A percentile compares a stretch with the other conserved stretches of the same genome.
Conservation (phyloP, 1,140 invertebrate genomes). For the Catajapyx aquilonaris region DNA sequence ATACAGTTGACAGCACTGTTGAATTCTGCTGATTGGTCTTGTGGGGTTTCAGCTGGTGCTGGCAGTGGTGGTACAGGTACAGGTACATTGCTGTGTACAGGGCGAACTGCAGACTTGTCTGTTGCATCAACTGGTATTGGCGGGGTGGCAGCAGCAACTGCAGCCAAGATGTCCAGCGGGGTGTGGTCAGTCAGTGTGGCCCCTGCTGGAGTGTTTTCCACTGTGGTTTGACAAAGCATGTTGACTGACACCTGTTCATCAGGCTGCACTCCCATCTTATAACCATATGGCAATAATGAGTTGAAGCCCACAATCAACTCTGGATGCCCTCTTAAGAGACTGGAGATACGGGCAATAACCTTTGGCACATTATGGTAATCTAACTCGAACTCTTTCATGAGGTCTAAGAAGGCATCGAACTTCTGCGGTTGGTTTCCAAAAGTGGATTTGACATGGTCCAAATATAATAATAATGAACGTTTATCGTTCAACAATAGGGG, state of each 20-base stretch:
- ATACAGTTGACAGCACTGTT: constrained; percentile 99
- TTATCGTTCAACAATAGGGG: constrained; percentile 78
- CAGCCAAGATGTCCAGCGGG: constrained; percentile 5
- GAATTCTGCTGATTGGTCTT: constrained; percentile 85
- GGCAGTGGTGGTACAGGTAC: background rate
- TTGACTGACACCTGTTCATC: constrained; percentile 74
- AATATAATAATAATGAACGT: constrained; percentile 91
- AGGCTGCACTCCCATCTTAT: constrained; percentile 91
- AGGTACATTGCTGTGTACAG: constrained; percentile 17
- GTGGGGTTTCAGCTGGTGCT: background rate
- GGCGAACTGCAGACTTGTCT: constrained; percentile 10
- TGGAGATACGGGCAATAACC: constrained; percentile 89
- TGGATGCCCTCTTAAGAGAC: constrained; percentile 90
- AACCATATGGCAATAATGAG: constrained; percentile 94
- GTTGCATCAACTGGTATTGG: constrained; percentile 12
- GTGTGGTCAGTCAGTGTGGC: constrained; percentile 19
- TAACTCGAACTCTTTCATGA: constrained; percentile 99
- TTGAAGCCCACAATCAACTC: constrained; percentile 98
- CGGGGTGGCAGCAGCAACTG: constrained; percentile 4
- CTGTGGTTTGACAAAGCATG: constrained; percentile 48
- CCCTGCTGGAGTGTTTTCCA: constrained; percentile 18
- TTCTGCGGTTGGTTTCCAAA: constrained; percentile 95
- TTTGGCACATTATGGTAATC: constrained; percentile 98
- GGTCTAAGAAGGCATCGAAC: constrained; percentile 98
- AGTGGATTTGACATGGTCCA: constrained; percentile 96